Conservation (phyloP, 2,797 vertebrate species). For the Pseudochromis fuscus region DNA sequence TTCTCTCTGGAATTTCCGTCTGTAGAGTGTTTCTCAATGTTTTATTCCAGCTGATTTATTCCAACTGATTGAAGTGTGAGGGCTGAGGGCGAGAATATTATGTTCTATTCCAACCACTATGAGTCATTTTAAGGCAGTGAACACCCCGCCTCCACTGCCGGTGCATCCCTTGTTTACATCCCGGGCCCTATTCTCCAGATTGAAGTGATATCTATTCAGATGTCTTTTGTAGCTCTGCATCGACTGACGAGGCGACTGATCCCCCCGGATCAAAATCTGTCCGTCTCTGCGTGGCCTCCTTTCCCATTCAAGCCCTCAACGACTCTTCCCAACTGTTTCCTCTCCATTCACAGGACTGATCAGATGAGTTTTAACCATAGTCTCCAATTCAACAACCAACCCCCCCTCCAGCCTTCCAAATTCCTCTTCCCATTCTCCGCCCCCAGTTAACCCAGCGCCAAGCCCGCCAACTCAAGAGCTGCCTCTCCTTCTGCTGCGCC, state of each 20-base stretch:
- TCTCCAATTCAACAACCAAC: slow-evolving; percentile 62
- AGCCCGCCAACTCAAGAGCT: slow-evolving; percentile 79
- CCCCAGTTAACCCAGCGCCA: slow-evolving; percentile 71
- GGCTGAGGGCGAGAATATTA: slow-evolving; percentile 68
- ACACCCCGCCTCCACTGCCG: slow-evolving; percentile 62
- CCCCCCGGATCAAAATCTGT: slow-evolving; percentile 51
- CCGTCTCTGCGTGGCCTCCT: slow-evolving; percentile 46
- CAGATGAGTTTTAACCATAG: slow-evolving; percentile 61
- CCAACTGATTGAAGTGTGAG: slow-evolving; percentile 73
- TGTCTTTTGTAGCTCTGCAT: slow-evolving; percentile 40
- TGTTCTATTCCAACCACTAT: slow-evolving; percentile 72
- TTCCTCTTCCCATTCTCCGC: slow-evolving; percentile 67
- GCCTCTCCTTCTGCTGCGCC: slow-evolving; percentile 81
- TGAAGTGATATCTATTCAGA: slow-evolving; percentile 57
- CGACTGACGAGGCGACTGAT: slow-evolving; percentile 52
- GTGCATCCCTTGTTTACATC: slow-evolving; percentile 74
- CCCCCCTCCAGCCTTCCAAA: slow-evolving; percentile 68
- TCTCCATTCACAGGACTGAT: slow-evolving; percentile 60
- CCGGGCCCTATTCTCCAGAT: slow-evolving; percentile 52
- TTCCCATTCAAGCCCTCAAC: slow-evolving; percentile 60
- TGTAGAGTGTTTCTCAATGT: slow-evolving; percentile 64
- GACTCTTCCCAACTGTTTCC: slow-evolving; percentile 56
- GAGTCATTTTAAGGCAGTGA: slow-evolving; percentile 69
- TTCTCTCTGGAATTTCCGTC: slow-evolving; percentile 78
- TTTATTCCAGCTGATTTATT: slow-evolving; percentile 74